Evolutionary conservation across 2,797 vertebrate genomes (phyloP).

Genomic region (Picus viridis): DNA sequence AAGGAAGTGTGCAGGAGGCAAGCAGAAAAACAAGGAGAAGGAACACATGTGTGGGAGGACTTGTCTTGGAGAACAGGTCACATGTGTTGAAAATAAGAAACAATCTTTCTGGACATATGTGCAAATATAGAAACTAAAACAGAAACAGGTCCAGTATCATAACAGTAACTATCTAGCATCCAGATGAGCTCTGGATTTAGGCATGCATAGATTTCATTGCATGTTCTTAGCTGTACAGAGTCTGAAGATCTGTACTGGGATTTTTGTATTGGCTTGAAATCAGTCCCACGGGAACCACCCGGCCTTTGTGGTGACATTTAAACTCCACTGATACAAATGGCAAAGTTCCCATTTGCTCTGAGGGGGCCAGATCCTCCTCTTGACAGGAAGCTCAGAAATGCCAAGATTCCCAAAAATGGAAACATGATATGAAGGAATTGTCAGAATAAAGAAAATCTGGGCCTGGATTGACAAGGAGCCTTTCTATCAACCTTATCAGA

Average conservation of each 20-base stretch:
- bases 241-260: conserved; percentile 9
- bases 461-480: not conserved
- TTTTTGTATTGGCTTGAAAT: not conserved
- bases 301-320: conserved; percentile 50
- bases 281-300: conserved; percentile 1
- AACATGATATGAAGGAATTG: not conserved
- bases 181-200: not conserved
- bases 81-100: not conserved
- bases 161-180: not conserved
- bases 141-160: not conserved
- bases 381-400: conserved; percentile 47
- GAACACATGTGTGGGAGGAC: not conserved
- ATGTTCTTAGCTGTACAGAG: not conserved
- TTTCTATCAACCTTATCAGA: not conserved
- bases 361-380: conserved; percentile 31
- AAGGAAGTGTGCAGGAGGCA: conserved; percentile 60
- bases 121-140: not conserved
- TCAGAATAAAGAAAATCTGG: conserved; percentile 1
- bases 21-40: conserved; percentile 43
- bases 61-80: not conserved
- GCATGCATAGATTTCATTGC: not conserved
- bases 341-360: conserved; percentile 22
- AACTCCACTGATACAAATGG: conserved; percentile 34
- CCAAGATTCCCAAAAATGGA: conserved; percentile 41
- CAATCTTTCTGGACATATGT: not conserved